Evolutionary conservation across 1,140 invertebrate species (phyloP), one percentile per base, ranked within the genome.

Genomic region (Drosophila ironensis): DNA sequence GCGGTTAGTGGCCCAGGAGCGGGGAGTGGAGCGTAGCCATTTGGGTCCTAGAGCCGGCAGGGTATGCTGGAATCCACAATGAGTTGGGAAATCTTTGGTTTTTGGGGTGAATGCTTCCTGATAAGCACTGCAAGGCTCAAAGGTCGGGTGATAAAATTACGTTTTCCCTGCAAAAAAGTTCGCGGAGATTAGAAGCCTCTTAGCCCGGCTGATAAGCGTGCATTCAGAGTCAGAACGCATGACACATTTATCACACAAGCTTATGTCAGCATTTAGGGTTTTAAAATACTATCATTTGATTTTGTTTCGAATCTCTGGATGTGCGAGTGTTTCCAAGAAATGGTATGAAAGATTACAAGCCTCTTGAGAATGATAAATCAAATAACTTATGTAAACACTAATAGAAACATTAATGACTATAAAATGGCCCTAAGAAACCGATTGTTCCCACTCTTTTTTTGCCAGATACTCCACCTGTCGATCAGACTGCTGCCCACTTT

Each of bases 1-100:
- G n/a, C 41, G 19, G 52, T 70, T 66, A 70, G 64, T 70, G 67
- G 66, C 64, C 64, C n/a, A 47, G 22, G 24, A 44, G 38, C 25
- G 37, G 22, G 38, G 4, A 11, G 11, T 6, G 24, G 30, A 56
- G 12, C n/a, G n/a, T n/a, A n/a, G n/a, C n/a, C n/a, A n/a, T n/a
- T n/a, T n/a, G n/a, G 12, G 11, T 42, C 37, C 37, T 42, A 6
- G n/a, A 25, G 25, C 1, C 20, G n/a, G 12, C 7, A 3, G 51
- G 56, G 56, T 57, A 60, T 60, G 37, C 2, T 44, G 56, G 52
- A 12, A 19, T 19, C 11, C 3, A 1, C 3, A 14, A 11, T 11
- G 17, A 38, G 16, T 4, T 0, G 1, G 37, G 17, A 27, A 1
- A n/a, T n/a, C n/a, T n/a, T n/a, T n/a, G n/a, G n/a, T n/a, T n/a